Conservation (phyloP, 2,888 invertebrate genomes). For the Conomelus anceps region DNA sequence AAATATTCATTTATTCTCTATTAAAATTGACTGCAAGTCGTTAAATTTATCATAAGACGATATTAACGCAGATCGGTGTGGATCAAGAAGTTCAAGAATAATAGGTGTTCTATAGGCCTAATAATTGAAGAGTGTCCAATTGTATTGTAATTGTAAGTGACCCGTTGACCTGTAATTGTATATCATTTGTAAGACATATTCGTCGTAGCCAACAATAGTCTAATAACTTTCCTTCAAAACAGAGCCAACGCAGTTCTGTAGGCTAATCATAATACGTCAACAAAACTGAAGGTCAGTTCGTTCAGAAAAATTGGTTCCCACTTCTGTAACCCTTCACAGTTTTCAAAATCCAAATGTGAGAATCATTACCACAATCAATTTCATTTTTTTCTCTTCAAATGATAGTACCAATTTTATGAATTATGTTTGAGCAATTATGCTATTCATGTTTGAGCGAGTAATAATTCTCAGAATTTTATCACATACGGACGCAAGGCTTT, state of each 20-base stretch:
- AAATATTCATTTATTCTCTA: too few species aligned
- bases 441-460: too few species aligned
- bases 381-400: not conserved
- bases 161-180: not conserved
- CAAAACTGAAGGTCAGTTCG: not conserved
- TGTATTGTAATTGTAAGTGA: not conserved
- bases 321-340: not conserved
- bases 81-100: too few species aligned
- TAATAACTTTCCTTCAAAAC: not conserved
- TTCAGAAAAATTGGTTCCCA: not conserved
- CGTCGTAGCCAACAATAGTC: not conserved
- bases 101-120: not conserved
- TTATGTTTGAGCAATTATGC: too few species aligned
- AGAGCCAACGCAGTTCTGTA: not conserved
- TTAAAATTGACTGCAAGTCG: too few species aligned
- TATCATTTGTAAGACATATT: not conserved
- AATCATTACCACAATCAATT: not conserved
- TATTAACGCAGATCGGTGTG: too few species aligned
- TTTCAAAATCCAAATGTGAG: not conserved
- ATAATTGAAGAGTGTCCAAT: not conserved
- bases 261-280: not conserved
- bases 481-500: too few species aligned
- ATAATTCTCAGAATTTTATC: not conserved
- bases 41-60: too few species aligned
- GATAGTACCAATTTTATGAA: not conserved